Conservation (phyloP, 1,140 invertebrate genomes). For the Tetragnatha versicolor region DNA sequence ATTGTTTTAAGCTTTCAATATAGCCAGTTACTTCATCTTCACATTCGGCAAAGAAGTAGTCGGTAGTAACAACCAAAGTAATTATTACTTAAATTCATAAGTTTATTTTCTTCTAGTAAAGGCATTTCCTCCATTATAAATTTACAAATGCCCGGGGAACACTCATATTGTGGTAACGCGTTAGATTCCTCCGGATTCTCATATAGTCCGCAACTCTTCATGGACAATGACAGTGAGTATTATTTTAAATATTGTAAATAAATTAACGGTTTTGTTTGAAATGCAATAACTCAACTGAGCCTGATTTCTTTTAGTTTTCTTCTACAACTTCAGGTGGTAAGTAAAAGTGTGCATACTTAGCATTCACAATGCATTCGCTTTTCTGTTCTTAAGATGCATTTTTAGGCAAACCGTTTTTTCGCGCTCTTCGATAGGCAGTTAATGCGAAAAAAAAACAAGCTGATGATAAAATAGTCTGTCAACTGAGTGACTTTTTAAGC, state of each 20-base stretch:
- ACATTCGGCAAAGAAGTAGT: too few species aligned
- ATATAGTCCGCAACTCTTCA: conserved; percentile 80
- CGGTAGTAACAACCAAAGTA: too few species aligned
- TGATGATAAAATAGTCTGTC: too few species aligned
- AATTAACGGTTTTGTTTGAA: background rate
- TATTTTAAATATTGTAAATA: background rate
- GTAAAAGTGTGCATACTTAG: too few species aligned
- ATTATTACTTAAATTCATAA: background rate
- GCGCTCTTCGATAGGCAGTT: background rate
- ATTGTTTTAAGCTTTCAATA: too few species aligned
- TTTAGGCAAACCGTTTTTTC: background rate
- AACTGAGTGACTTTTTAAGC: too few species aligned
- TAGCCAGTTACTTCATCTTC: too few species aligned
- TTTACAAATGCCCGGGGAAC: conserved; percentile 83
- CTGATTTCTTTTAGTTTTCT: conserved; percentile 72
- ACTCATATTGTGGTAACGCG: conserved; percentile 77
- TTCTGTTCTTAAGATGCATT: background rate
- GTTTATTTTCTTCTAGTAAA: conserved; percentile 67
- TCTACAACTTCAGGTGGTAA: conserved; percentile 80
- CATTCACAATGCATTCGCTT: background rate
- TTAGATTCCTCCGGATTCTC: conserved; percentile 77
- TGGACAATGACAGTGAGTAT: conserved; percentile 81
- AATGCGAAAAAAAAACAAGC: too few species aligned
- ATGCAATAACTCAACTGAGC: too few species aligned
- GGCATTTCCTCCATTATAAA: conserved; percentile 85